Conservation (phyloP, 2,797 vertebrate genomes). For the Etheostoma nigrum region DNA sequence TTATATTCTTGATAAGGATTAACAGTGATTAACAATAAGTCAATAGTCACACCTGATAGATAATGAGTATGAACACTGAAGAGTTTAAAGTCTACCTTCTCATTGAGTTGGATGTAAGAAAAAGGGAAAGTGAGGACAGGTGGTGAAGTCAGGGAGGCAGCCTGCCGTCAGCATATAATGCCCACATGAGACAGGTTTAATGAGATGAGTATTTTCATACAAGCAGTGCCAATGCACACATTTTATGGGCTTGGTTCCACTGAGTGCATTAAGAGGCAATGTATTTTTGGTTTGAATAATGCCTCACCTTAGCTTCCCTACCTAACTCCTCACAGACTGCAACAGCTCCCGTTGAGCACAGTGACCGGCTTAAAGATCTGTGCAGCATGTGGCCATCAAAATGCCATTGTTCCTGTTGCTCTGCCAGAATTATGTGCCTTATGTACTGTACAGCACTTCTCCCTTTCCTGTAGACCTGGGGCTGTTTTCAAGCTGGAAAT, state of each 20-base stretch:
- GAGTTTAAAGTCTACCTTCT: neutral
- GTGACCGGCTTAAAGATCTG: constrained; percentile 30
- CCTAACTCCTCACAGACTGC: neutral
- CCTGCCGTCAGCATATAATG: constrained; percentile 52
- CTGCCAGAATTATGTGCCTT: constrained; percentile 38
- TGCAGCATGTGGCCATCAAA: constrained; percentile 60
- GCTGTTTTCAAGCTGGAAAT: constrained; percentile 41
- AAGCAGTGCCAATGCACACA: constrained; percentile 55
- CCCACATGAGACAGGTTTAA: constrained; percentile 47
- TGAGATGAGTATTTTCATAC: constrained; percentile 61
- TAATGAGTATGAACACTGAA: neutral
- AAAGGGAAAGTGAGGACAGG: constrained; percentile 29
- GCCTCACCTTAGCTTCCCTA: constrained; percentile 22
- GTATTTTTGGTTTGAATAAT: constrained; percentile 35
- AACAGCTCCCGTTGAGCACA: constrained; percentile 32
- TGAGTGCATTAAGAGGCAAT: constrained; percentile 43
- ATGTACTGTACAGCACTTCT: constrained; percentile 15
- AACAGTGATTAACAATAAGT: constrained; percentile 18
- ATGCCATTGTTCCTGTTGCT: constrained; percentile 47
- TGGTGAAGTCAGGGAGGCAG: constrained; percentile 35
- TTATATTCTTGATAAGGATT: constrained; percentile 17
- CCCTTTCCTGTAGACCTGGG: constrained; percentile 20
- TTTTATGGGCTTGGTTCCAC: constrained; percentile 65
- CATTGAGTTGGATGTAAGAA: constrained; percentile 11
- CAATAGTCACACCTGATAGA: constrained; percentile 11